Evolutionary conservation across 92 coral and sea anemone species (phyloP).

Genomic region (Pocillopora grandis): DNA sequence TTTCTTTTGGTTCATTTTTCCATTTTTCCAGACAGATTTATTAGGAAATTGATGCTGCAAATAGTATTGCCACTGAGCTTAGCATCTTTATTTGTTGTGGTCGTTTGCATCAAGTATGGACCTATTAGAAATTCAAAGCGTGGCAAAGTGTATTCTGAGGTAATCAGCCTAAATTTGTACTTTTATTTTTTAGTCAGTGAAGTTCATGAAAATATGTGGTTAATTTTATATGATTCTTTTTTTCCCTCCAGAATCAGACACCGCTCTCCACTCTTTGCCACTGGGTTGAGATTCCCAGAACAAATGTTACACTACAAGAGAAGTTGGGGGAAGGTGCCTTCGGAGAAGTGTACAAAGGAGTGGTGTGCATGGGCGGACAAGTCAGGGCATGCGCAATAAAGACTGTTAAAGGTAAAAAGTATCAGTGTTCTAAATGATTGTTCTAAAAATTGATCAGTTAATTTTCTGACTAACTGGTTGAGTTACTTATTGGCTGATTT

Average conservation of each 20-base stretch:
- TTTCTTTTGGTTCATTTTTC: too few species aligned
- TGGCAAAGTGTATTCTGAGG: neutral
- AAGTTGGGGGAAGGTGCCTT: conserved; percentile 34
- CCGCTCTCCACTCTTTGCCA: neutral
- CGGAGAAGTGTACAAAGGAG: conserved; percentile 19
- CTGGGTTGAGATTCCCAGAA: conserved; percentile 17
- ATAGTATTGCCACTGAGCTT: conserved; percentile 20
- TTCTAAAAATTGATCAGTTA: neutral
- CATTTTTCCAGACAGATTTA: conserved; percentile 5
- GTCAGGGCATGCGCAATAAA: conserved; percentile 5
- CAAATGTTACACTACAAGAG: conserved; percentile 15
- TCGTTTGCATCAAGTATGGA: conserved; percentile 9
- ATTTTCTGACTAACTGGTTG: neutral
- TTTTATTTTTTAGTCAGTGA: too few species aligned
- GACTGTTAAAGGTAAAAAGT: conserved; percentile 9
- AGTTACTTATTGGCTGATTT: neutral
- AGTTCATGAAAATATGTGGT: neutral
- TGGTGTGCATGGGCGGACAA: neutral
- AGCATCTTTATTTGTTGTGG: conserved; percentile 4
- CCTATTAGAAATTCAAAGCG: neutral
- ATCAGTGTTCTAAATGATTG: neutral
- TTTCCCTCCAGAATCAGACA: neutral
- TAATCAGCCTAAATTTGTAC: neutral
- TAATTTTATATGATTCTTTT: neutral
- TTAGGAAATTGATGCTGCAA: neutral